Conservation (phyloP, 2,888 invertebrate genomes). For the Creontiades dilutus region DNA sequence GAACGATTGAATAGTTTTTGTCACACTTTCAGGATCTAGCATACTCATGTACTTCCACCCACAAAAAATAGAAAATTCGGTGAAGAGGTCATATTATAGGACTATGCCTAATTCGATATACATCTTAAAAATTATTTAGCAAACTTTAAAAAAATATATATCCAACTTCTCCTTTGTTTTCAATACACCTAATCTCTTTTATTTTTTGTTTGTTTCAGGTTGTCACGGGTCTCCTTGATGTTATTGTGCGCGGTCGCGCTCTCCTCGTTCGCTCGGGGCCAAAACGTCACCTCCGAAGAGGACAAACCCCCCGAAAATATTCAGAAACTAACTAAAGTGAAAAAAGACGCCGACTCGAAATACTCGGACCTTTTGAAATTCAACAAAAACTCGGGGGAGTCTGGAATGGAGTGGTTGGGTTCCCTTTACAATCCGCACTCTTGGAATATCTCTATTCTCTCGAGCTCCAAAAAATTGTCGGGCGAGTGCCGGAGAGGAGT, state of each 20-base stretch:
- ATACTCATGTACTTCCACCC: no score
- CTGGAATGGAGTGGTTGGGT: constrained; percentile 83
- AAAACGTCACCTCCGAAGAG: constrained; percentile 44
- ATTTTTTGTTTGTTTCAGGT: constrained; percentile 54
- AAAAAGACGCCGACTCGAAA: constrained; percentile 35
- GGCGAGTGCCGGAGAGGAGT: constrained; percentile 82
- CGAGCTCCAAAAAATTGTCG: constrained; percentile 79
- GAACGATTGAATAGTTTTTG: no score
- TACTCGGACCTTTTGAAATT: background rate
- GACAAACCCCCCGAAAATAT: constrained; percentile 59
- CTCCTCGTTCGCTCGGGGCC: background rate
- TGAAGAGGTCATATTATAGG: no score
- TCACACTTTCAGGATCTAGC: no score
- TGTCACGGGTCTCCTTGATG: constrained; percentile 35
- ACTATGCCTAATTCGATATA: no score
- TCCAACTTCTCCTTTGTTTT: background rate
- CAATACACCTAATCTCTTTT: background rate
- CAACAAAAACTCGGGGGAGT: constrained; percentile 64
- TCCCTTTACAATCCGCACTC: constrained; percentile 84
- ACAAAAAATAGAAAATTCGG: no score
- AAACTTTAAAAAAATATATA: background rate
- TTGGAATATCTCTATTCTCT: constrained; percentile 79
- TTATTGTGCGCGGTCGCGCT: constrained; percentile 48
- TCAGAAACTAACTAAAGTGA: constrained; percentile 54
- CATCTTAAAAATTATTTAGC: no score